phyloP scores from a whole-genome alignment of 2,113 vertebrate genomes.

The Chaetorhynchus papuensis region DNA sequence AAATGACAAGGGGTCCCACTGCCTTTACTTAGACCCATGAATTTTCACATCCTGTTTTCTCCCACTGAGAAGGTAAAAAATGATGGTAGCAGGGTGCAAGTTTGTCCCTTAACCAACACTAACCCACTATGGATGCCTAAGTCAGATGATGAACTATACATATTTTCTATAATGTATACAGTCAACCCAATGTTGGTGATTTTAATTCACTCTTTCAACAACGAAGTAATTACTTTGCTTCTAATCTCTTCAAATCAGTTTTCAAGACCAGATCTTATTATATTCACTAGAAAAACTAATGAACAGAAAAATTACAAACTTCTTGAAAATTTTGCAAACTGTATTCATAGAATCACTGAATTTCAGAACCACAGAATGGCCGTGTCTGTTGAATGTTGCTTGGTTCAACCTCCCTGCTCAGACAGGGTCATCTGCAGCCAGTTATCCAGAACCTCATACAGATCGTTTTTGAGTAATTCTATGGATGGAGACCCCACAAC shows the following conservation, averaged over 20 bases:
- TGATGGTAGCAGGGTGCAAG: neutral
- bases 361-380: neutral
- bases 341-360: neutral
- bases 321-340: neutral
- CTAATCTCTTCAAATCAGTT: neutral
- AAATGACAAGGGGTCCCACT: neutral
- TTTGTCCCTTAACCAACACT: neutral
- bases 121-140: neutral
- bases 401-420: neutral
- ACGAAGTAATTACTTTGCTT: neutral
- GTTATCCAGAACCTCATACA: neutral
- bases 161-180: neutral
- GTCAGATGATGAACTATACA: neutral
- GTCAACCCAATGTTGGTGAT: neutral
- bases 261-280: neutral
- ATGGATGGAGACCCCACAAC: neutral
- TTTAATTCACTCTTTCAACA: neutral
- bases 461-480: neutral
- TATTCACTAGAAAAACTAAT: neutral
- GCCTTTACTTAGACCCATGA: neutral
- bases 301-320: neutral
- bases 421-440: neutral
- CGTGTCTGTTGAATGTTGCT: neutral
- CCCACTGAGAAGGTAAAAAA: neutral
- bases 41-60: neutral